Evolutionary conservation across 2,797 vertebrate genomes (phyloP).

Genomic region (Helostoma temminkii): DNA sequence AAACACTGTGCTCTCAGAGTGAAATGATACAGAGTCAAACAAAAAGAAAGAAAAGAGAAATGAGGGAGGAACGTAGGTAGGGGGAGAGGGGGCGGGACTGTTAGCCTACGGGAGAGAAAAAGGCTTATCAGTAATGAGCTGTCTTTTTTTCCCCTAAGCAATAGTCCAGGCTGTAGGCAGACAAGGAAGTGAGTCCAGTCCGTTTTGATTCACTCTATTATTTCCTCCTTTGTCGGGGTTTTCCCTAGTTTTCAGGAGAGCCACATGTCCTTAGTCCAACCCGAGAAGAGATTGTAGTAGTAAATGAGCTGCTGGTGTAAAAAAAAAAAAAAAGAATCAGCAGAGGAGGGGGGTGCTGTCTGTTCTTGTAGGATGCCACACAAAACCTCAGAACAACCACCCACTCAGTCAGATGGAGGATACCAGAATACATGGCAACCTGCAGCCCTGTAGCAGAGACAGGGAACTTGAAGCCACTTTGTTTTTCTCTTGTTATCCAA

Average conservation of each 20-base stretch:
- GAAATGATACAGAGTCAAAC: slow-evolving; percentile 69
- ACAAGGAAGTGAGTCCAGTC: slow-evolving; percentile 62
- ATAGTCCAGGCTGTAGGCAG: slow-evolving; percentile 41
- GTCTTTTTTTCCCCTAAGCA: slow-evolving; percentile 42
- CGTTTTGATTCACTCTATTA: slow-evolving; percentile 27
- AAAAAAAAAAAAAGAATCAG: slow-evolving; percentile 53
- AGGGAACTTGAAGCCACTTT: slow-evolving; percentile 40
- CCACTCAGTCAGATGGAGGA: slow-evolving; percentile 42
- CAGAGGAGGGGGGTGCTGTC: slow-evolving; percentile 35
- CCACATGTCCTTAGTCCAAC: not conserved
- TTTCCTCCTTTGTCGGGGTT: slow-evolving; percentile 47
- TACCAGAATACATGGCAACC: slow-evolving; percentile 58
- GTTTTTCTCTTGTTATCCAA: slow-evolving; percentile 44
- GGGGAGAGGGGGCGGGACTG: slow-evolving; percentile 55
- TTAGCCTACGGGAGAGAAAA: slow-evolving; percentile 61
- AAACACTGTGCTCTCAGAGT: slow-evolving; percentile 60
- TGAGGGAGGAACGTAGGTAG: slow-evolving; percentile 35
- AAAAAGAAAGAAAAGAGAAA: slow-evolving; percentile 45
- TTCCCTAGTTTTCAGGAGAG: slow-evolving; percentile 31
- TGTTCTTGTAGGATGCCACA: slow-evolving; percentile 62
- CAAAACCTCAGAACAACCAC: slow-evolving; percentile 63
- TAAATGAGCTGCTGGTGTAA: slow-evolving; percentile 31
- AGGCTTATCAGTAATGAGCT: slow-evolving; percentile 79
- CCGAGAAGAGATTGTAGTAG: not conserved
- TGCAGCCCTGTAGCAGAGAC: slow-evolving; percentile 28